Evolutionary conservation across 1,140 invertebrate genomes (phyloP).

Genomic region (Cyphomyrmex costatus): DNA sequence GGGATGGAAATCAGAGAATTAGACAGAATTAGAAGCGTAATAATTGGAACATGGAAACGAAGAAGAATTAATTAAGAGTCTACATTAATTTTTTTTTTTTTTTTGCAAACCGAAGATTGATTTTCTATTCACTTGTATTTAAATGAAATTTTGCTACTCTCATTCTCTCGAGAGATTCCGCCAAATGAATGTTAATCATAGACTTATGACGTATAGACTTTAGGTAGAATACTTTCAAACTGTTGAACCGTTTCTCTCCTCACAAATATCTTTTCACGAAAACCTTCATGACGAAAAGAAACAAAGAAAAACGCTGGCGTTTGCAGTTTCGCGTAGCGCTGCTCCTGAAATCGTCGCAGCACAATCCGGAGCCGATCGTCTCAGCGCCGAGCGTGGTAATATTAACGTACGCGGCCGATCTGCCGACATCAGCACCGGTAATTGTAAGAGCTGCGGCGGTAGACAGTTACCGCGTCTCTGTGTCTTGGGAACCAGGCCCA

Average conservation of each 20-base stretch:
- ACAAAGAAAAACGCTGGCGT: slow-evolving; percentile 1
- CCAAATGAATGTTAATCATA: background rate
- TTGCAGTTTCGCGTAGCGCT: slow-evolving; percentile 93
- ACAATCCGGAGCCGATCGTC: slow-evolving; percentile 91
- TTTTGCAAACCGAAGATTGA: background rate
- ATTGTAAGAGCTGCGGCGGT: slow-evolving; percentile 92
- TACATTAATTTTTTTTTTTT: no score
- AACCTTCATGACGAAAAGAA: background rate
- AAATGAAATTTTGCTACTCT: no score
- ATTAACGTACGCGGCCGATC: slow-evolving; percentile 91
- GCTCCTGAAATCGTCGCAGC: slow-evolving; percentile 88
- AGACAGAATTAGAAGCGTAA: background rate
- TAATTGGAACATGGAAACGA: background rate
- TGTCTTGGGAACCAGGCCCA: slow-evolving; percentile 95
- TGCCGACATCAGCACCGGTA: slow-evolving; percentile 91
- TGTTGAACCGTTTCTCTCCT: slow-evolving; percentile 1
- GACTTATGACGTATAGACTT: background rate
- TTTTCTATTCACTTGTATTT: background rate
- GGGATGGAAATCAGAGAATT: background rate
- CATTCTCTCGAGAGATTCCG: background rate
- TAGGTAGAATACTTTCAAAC: slow-evolving; percentile 17
- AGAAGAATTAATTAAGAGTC: background rate
- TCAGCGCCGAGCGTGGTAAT: slow-evolving; percentile 94
- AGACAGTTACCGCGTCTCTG: slow-evolving; percentile 93
- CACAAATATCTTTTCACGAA: no score